phyloP scores from a whole-genome alignment of 2,113 vertebrate genomes.

The Eulacestoma nigropectus region DNA sequence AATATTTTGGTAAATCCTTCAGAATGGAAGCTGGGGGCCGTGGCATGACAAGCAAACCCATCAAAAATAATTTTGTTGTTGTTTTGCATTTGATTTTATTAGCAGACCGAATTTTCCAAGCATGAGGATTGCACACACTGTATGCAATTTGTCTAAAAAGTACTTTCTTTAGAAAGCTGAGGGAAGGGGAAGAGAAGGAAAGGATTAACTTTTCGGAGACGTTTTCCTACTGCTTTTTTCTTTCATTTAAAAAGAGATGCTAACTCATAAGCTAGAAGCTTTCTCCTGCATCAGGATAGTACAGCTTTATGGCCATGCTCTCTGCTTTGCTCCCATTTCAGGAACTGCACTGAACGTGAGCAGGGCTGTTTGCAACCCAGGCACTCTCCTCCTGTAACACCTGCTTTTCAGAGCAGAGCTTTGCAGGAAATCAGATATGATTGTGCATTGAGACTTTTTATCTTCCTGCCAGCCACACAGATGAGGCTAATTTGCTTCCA shows the following conservation, averaged over 20 bases:
- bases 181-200: neutral
- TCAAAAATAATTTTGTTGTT: neutral
- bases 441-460: neutral
- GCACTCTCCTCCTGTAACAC: neutral
- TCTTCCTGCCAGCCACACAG: neutral
- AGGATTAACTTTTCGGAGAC: neutral
- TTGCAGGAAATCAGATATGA: neutral
- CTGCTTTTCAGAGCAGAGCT: neutral
- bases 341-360: neutral
- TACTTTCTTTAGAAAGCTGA: neutral
- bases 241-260: neutral
- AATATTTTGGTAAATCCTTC: slow-evolving; percentile 2
- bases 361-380: neutral
- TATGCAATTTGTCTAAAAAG: neutral
- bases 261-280: neutral
- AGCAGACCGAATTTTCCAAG: neutral
- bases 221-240: neutral
- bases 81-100: slow-evolving; percentile 8
- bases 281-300: neutral
- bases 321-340: neutral
- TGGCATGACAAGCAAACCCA: neutral
- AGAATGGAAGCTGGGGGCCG: neutral
- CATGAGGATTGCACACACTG: neutral
- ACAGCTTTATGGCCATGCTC: neutral
- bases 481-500: neutral